Conservation (phyloP, 2,888 invertebrate species). For the Eupeodes luniger region DNA sequence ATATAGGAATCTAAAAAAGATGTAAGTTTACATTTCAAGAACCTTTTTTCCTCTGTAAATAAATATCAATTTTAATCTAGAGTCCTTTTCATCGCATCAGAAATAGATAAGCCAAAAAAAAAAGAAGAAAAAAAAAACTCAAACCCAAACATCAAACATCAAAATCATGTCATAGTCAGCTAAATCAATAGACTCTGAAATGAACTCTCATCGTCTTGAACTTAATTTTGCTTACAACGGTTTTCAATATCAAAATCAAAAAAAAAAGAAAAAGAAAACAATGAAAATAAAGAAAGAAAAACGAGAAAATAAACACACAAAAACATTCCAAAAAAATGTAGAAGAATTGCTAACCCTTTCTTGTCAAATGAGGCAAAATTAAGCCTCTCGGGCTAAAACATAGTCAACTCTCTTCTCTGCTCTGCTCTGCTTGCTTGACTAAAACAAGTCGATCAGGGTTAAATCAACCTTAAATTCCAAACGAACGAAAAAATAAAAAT, state of each 20-base stretch:
- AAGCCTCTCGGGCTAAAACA: slow-evolving; percentile 51
- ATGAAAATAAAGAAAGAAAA: too few species aligned
- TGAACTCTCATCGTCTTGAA: slow-evolving; percentile 7
- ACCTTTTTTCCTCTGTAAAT: background rate
- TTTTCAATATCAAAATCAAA: background rate
- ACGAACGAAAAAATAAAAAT: slow-evolving; percentile 47
- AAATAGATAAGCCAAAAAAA: slow-evolving; percentile 17
- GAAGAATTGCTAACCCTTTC: slow-evolving; percentile 27
- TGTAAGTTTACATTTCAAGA: too few species aligned
- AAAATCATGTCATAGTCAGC: slow-evolving; percentile 26
- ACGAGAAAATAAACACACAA: background rate
- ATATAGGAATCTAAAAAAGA: too few species aligned
- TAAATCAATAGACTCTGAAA: slow-evolving; percentile 26
- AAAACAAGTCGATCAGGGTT: slow-evolving; percentile 65
- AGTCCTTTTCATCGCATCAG: background rate
- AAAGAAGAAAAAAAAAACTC: too few species aligned
- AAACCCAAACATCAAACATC: background rate
- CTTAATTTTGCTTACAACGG: slow-evolving; percentile 17
- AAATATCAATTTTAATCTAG: background rate
- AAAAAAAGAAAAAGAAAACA: background rate
- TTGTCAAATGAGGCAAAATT: slow-evolving; percentile 54
- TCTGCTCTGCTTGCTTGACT: slow-evolving; percentile 22
- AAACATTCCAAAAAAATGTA: background rate
- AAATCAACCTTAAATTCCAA: slow-evolving; percentile 64
- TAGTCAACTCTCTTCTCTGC: slow-evolving; percentile 14